These are phyloP conservation scores for Motacilla tschutschensis DNA, from an alignment of 2,113 vertebrate genomes.

Conservation along the genomic window DNA sequence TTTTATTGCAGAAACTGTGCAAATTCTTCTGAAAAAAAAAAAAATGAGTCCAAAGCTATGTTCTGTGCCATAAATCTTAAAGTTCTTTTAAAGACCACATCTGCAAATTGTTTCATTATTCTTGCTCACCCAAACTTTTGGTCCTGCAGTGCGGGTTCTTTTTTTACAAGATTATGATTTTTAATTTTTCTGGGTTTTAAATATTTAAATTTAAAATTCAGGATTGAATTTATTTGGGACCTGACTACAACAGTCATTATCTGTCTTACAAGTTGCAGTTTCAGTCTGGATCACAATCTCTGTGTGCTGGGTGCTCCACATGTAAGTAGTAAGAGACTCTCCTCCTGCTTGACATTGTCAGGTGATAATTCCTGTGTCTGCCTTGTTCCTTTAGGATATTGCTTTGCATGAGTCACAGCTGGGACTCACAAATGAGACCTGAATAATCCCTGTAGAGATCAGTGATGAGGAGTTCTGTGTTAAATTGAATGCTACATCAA, in stretches of 20 bases:
- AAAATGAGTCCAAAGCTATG: neutral
- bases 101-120: neutral
- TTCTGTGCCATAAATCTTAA: neutral
- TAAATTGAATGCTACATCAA: neutral
- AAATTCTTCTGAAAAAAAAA: neutral
- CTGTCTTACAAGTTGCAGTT: neutral
- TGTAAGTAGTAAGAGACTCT: neutral
- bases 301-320: neutral
- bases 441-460: neutral
- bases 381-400: neutral
- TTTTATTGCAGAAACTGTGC: neutral
- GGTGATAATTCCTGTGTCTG: neutral
- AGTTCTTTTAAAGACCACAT: neutral
- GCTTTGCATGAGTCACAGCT: neutral
- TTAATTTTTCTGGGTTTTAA: neutral
- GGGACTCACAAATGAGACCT: neutral
- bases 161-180: neutral
- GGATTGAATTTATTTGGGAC: neutral
- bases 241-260: neutral
- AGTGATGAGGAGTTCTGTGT: neutral
- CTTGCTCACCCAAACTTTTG: neutral
- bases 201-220: neutral
- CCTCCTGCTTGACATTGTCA: neutral
- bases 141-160: neutral
- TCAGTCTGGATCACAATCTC: neutral